These are phyloP conservation scores for Brachypalpus laphriformis DNA, from an alignment of 2,888 invertebrate genomes.

Conservation along the genomic window DNA sequence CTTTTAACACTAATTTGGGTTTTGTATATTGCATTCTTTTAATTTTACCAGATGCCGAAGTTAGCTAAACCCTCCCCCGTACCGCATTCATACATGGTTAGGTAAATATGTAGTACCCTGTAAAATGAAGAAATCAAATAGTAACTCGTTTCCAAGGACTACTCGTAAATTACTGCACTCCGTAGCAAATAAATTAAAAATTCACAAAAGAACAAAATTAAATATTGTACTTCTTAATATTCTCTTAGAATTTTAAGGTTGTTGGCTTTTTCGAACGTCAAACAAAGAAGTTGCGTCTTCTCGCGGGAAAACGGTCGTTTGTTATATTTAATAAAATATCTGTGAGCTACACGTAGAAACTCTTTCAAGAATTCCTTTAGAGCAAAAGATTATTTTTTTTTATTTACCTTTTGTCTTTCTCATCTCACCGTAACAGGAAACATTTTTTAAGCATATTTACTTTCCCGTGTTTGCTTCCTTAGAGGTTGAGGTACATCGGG, in stretches of 20 bases:
- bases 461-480: background rate
- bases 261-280: conserved; percentile 38
- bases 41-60: no score
- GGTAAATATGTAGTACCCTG: no score
- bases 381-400: background rate
- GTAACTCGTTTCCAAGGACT: background rate
- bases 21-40: no score
- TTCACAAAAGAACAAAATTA: conserved; percentile 80
- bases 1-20: no score
- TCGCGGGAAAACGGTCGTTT: conserved; percentile 17
- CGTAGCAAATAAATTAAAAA: conserved; percentile 57
- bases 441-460: conserved; percentile 3
- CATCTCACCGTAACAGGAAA: conserved; percentile 1
- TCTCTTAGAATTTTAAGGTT: conserved; percentile 34
- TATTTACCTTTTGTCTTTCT: conserved; percentile 16
- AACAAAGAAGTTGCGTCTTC: conserved; percentile 46
- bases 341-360: background rate
- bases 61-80: no score
- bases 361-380: background rate
- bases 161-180: conserved; percentile 1
- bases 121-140: background rate
- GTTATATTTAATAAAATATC: conserved; percentile 8
- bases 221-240: conserved; percentile 75
- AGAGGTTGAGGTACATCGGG: background rate
- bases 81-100: no score